These are phyloP conservation scores for Tineola bisselliella DNA, from an alignment of 2,888 invertebrate species.

Conservation along the genomic window DNA sequence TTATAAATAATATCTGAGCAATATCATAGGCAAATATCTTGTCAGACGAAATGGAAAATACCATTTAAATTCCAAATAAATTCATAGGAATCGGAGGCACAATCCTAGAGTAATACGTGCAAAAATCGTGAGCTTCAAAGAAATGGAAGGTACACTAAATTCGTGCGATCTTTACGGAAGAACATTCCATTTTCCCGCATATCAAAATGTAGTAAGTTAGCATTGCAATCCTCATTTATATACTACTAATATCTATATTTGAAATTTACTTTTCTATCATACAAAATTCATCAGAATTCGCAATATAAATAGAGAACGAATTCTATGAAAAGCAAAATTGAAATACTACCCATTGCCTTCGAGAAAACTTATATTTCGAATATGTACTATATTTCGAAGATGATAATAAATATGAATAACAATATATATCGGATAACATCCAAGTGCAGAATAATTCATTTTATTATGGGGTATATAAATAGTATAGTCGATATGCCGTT, in stretches of 20 bases:
- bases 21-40: not conserved
- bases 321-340: too few species aligned
- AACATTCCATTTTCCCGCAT: not conserved
- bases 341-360: too few species aligned
- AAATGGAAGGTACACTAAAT: not conserved
- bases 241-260: not conserved
- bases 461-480: too few species aligned
- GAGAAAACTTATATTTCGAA: too few species aligned
- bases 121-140: not conserved
- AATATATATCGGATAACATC: too few species aligned
- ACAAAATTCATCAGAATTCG: too few species aligned
- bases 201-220: not conserved
- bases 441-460: too few species aligned
- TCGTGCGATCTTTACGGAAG: not conserved
- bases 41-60: not conserved
- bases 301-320: too few species aligned
- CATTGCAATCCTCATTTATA: not conserved
- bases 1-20: not conserved
- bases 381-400: too few species aligned
- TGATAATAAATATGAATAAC: too few species aligned
- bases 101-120: not conserved
- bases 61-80: not conserved
- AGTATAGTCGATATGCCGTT: too few species aligned
- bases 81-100: not conserved
- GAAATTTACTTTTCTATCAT: too few species aligned